A percentile compares a stretch with the other conserved stretches of the same genome.
Evolutionary conservation across 2,888 invertebrate species (phyloP).

Genomic region (Keiferia lycopersicella): DNA sequence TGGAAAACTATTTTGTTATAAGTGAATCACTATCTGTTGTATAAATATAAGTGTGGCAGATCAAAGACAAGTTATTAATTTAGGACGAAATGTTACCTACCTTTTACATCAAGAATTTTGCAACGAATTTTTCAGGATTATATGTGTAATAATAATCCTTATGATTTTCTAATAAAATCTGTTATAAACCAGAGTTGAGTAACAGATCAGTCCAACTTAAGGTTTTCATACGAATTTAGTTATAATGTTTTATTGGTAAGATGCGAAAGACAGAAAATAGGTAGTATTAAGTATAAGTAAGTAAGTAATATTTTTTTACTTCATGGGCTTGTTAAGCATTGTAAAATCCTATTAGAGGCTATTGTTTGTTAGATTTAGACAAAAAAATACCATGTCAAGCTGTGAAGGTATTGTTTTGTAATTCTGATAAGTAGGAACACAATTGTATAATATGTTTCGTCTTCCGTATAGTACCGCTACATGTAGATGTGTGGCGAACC

Average conservation of each 20-base stretch:
- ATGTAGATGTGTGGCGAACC: not conserved
- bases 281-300: no score
- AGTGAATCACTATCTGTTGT: not conserved
- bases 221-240: not conserved
- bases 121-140: not conserved
- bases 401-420: no score
- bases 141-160: not conserved
- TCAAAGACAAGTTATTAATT: not conserved
- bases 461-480: not conserved
- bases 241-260: not conserved
- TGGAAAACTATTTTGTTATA: not conserved
- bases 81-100: constrained; percentile 2
- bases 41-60: not conserved
- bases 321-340: no score
- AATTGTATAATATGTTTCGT: not conserved
- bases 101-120: constrained; percentile 5
- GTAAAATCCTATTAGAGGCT: no score
- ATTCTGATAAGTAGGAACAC: not conserved
- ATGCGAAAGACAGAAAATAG: not conserved
- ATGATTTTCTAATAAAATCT: not conserved
- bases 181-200: not conserved
- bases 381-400: no score
- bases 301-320: no score
- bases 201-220: not conserved
- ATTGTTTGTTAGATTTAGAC: no score